Evolutionary conservation across 1,140 invertebrate genomes (phyloP), one percentile per base, ranked within the genome.

Genomic region (Steinernema khuongi): DNA sequence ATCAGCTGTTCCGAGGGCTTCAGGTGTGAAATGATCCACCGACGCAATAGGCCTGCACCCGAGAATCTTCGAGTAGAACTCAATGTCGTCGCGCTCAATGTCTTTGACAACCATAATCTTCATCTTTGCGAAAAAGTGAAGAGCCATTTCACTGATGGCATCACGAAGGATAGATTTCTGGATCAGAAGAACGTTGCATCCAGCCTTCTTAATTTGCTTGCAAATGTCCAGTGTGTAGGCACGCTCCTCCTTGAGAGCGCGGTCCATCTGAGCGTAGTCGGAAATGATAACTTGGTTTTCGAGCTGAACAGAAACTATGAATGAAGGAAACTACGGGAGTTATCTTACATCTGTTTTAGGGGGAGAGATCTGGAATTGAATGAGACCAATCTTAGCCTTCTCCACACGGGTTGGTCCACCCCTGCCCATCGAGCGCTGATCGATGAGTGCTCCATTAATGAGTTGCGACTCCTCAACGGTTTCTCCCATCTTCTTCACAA

Each of bases 101-200:
- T 99, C 95, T 86, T 96, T 97, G 26, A 99, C 90, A 7, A 99
- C 95, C 92, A 99, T 92, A 44, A 97, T 96, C 86, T 99, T 99
- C 85, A 98, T 94, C 89, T 99, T 99, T 82, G 96, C 94, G 77
- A 99, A 88, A 87, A 98, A 99, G 86, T 99, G 97, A 79, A 98
- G 89, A 1, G 96, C 96, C 78, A 99, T 87, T 86, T 99, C 97
- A 83, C 91, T 96, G 14, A 99, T 88, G 28, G 97, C 95, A 90
- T 99, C 97, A 77, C 81, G 91, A 32, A 99, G 88, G 85, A 99
- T 98, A 0, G 96, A 98, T 87, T 99, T 99, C 87, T 99, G 97
- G 67, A 99, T 94, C 18, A 99, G 88, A 0, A 99, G 89, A 31
- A 99, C 93, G 88, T 96, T 99, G 86, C 97, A 99, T 2, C 96